Conservation (phyloP, 2,888 invertebrate species). For the Tenthredo mesomela region DNA sequence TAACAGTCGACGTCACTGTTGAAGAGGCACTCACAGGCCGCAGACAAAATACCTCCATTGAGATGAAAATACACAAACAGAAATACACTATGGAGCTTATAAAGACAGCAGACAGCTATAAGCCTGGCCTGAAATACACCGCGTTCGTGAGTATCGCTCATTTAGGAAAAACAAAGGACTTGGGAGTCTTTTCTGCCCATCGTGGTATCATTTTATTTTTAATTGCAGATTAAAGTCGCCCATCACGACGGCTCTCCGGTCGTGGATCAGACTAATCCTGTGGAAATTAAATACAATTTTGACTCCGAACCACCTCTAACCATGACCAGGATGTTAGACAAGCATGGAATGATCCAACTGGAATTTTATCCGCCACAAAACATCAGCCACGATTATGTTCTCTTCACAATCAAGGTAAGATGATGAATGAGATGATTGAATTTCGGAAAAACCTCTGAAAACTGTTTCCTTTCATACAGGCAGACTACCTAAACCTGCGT, state of each 20-base stretch:
- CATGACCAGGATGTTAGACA: slow-evolving; percentile 80
- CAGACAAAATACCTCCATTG: too few species aligned
- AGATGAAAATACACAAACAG: too few species aligned
- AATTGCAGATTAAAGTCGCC: slow-evolving; percentile 83
- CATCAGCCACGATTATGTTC: slow-evolving; percentile 80
- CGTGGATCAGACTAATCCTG: slow-evolving; percentile 80
- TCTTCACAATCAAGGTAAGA: slow-evolving; percentile 86
- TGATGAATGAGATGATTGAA: background rate
- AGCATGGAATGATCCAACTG: slow-evolving; percentile 83
- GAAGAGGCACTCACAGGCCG: too few species aligned
- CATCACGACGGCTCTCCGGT: slow-evolving; percentile 86
- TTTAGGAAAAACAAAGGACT: background rate
- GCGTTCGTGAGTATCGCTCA: too few species aligned
- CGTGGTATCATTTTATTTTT: background rate
- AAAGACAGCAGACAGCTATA: too few species aligned
- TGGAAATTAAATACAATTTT: slow-evolving; percentile 83
- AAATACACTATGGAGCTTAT: too few species aligned
- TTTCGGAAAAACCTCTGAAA: background rate
- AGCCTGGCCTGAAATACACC: too few species aligned
- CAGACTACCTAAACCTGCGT: slow-evolving; percentile 89
- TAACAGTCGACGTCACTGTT: too few species aligned
- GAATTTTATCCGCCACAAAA: slow-evolving; percentile 82
- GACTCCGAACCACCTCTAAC: slow-evolving; percentile 81
- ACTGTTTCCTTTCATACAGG: slow-evolving; percentile 78
- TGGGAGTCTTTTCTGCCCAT: background rate